phyloP scores from a whole-genome alignment of 2,113 vertebrate species.

The Microtus montanus region DNA sequence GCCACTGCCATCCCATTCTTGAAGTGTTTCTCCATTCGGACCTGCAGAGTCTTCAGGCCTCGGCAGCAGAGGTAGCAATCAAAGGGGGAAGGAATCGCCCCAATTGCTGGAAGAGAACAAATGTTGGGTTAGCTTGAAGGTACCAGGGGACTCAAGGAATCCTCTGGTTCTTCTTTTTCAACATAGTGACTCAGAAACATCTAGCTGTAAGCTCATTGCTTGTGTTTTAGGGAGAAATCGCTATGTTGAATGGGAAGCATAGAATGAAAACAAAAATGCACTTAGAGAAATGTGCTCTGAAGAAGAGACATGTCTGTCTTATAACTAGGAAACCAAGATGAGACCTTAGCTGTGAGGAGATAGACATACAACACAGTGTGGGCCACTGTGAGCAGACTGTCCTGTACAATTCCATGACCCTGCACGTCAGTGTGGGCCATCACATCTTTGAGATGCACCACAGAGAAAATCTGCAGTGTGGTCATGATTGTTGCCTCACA shows the following conservation, averaged over 20 bases:
- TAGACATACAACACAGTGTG: background rate
- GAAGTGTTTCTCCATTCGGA: constrained; percentile 96
- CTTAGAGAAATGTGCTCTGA: background rate
- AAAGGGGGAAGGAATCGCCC: constrained; percentile 93
- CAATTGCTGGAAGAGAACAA: constrained; percentile 86
- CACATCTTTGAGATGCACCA: background rate
- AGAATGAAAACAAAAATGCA: background rate
- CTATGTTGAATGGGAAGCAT: background rate
- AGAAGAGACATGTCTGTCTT: too few species aligned
- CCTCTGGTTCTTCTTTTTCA: background rate
- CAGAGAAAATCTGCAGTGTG: background rate
- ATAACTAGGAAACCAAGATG: background rate
- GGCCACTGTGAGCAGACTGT: background rate
- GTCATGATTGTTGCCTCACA: background rate
- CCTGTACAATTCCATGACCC: background rate
- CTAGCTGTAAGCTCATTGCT: background rate
- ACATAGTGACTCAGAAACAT: background rate
- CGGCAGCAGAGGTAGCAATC: constrained; percentile 95
- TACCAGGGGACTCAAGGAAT: background rate
- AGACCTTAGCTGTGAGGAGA: background rate
- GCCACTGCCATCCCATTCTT: constrained; percentile 89
- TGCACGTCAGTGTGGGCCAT: background rate
- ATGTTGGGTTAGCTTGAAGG: background rate
- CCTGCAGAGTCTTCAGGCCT: constrained; percentile 93
- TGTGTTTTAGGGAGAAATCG: background rate